Base-by-base conservation (phyloP, 2,888 invertebrate species). In the Steinernema hermaphroditum region DNA sequence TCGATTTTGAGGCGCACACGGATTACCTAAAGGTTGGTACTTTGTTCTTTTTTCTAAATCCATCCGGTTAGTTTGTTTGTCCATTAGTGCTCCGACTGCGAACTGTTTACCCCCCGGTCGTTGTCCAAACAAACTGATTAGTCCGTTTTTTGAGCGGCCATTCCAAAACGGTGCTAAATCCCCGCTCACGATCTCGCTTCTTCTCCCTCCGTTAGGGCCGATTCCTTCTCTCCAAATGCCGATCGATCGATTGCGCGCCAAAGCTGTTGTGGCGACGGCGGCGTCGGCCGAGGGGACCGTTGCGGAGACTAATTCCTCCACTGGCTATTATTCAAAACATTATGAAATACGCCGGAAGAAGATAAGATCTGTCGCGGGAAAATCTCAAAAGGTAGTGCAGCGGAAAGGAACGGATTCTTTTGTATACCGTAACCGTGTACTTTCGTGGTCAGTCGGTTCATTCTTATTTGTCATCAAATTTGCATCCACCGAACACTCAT, bases 1-100 rank as follows among this genome's bases (percentile, higher is more conserved):
- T 87, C 29, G 87, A 87, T 76, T 84, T 85, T 41, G 83, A 86
- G 71, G 80, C 82, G 12, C 77, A 82, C 70, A 77, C 80, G 49
- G 75, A 74, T 22, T 78, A 80, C 46, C 89, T 90, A 32, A 89
- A 93, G 91, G 86, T 92, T 16, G 37, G 76, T 46, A 34, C 22
- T 22, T n/a, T n/a, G n/a, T n/a, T 71, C 24, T 69, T 9, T 72
- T 22, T 72, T 57, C 14, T 70, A 4, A 37, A 4, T 37, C 37
- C 12, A 37, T 37, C 37, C 50, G 2, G 22, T 50, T 24, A 50
- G 22, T 2, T 22, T 22, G 24, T 22, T 46, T 19, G 22, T 50
- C 50, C 22, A 22, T 19, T 50, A 22, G 19, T 50, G 24, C 50
- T 22, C 50, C 46, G 4, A 4, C 46, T 46, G 16, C 46, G 6